phyloP scores from a whole-genome alignment of 2,797 vertebrate genomes.

The Macropus fuliginosus region DNA sequence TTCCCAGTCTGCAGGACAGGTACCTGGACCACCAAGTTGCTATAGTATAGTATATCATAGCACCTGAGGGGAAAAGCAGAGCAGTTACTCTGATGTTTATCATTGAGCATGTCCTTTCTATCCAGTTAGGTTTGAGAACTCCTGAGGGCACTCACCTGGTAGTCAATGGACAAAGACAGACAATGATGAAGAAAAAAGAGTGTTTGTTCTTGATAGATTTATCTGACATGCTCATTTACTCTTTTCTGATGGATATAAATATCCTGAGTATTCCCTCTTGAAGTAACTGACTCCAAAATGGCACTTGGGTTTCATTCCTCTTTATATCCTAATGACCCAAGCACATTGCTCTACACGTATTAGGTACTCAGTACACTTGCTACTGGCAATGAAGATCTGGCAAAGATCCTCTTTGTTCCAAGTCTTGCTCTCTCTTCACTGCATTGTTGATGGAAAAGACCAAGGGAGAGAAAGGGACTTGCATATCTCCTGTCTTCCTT shows the following conservation, averaged over 20 bases:
- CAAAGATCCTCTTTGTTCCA: not conserved
- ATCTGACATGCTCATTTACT: slow-evolving; percentile 70
- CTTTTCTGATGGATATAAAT: slow-evolving; percentile 77
- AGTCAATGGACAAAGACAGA: slow-evolving; percentile 70
- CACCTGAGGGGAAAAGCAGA: not conserved
- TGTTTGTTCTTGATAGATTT: slow-evolving; percentile 73
- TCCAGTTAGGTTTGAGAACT: not conserved
- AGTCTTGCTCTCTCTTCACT: not conserved
- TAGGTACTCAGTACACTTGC: not conserved
- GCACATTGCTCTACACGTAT: not conserved
- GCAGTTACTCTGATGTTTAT: not conserved
- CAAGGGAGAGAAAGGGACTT: not conserved
- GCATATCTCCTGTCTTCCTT: not conserved
- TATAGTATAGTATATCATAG: not conserved
- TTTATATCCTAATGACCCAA: not conserved
- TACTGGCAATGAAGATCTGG: not conserved
- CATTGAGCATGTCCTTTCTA: not conserved
- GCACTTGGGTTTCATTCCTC: not conserved
- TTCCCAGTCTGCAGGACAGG: not conserved
- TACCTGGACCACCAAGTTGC: not conserved
- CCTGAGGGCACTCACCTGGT: slow-evolving; percentile 71
- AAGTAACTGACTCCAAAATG: slow-evolving; percentile 73
- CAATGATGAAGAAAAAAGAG: slow-evolving; percentile 59
- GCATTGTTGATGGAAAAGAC: not conserved
- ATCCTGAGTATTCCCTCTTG: slow-evolving; percentile 72